phyloP scores from a whole-genome alignment of 2,113 vertebrate species.

The Apteryx owenii region DNA sequence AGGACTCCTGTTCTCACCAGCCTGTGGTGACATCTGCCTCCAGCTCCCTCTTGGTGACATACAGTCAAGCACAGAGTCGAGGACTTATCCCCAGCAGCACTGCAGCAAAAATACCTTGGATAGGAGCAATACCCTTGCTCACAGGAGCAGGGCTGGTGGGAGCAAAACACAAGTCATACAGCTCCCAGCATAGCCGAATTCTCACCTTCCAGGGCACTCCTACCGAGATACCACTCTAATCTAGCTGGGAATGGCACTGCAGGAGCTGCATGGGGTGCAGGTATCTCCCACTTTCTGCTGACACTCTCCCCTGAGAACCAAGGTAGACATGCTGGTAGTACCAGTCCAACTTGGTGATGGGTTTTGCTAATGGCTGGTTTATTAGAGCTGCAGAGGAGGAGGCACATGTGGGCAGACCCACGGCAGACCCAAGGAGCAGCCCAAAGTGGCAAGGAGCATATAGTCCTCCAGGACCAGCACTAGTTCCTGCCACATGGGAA shows the following conservation, averaged over 20 bases:
- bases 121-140: neutral
- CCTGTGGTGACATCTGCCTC: too few relatives aligned
- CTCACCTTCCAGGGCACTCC: neutral
- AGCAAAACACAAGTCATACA: neutral
- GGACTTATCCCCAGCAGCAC: neutral
- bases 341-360: rapidly evolving
- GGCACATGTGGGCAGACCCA: rapidly evolving
- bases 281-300: neutral
- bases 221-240: neutral
- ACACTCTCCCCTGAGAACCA: neutral
- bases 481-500: conserved; percentile 81
- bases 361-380: conserved; percentile 44
- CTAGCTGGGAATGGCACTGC: neutral
- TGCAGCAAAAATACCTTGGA: neutral
- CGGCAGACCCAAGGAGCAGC: neutral
- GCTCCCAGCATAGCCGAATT: too few relatives aligned
- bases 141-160: neutral
- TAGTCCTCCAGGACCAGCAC: rapidly evolving
- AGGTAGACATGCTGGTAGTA: rapidly evolving
- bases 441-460: neutral
- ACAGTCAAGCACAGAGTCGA: too few relatives aligned
- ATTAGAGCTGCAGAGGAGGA: conserved; percentile 8
- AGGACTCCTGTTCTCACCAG: too few relatives aligned
- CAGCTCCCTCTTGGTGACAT: too few relatives aligned
- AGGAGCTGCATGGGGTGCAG: neutral